phyloP scores from a whole-genome alignment of 2,113 vertebrate genomes.

The Hippoglossus stenolepis region DNA sequence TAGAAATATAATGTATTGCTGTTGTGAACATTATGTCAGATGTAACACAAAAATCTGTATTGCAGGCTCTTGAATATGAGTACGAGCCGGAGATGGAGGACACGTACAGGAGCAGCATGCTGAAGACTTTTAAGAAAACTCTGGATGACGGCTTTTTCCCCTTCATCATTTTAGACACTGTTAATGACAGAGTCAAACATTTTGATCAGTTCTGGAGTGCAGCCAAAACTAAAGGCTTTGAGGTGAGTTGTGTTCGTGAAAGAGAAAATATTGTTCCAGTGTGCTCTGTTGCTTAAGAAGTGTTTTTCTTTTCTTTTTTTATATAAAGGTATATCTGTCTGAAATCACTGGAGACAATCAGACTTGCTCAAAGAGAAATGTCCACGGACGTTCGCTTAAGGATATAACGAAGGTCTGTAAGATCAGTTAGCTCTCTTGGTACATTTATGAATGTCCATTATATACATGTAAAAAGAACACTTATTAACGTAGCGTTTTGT shows the following conservation, averaged over 20 bases:
- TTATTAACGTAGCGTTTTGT: constrained; percentile 6
- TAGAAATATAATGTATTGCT: not conserved
- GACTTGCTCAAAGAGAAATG: constrained; percentile 95
- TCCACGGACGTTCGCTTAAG: constrained; percentile 92
- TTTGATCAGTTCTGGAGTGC: constrained; percentile 99
- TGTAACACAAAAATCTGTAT: constrained; percentile 19
- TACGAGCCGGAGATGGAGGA: constrained; percentile 99
- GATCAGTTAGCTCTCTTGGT: not conserved
- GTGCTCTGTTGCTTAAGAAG: not conserved
- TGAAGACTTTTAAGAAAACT: constrained; percentile 99
- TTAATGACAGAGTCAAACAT: constrained; percentile 95
- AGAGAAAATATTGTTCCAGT: not conserved
- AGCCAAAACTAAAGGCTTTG: constrained; percentile 98
- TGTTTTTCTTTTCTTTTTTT: constrained; percentile 1
- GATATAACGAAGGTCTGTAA: constrained; percentile 91
- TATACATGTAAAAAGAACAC: no score
- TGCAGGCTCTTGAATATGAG: constrained; percentile 95
- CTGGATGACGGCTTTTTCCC: constrained; percentile 98
- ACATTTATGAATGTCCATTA: not conserved
- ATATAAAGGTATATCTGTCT: constrained; percentile 93
- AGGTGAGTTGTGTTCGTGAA: constrained; percentile 81
- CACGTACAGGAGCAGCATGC: constrained; percentile 95
- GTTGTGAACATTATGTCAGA: not conserved
- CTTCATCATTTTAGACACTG: constrained; percentile 97
- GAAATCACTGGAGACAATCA: constrained; percentile 96